Conservation (phyloP, 2,888 invertebrate species). For the Acanthacorydalis orientalis region DNA sequence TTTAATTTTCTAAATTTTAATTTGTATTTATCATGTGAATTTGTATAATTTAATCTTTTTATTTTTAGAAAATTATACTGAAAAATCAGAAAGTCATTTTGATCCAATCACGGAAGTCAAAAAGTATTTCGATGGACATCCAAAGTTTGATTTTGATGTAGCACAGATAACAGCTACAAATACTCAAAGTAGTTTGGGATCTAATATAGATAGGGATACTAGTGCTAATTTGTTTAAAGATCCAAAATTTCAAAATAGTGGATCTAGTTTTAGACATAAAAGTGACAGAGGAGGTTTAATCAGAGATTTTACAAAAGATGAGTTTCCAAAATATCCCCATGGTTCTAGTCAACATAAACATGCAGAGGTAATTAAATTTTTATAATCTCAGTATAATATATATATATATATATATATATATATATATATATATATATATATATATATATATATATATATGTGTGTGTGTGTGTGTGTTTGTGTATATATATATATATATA, state of each 20-base stretch:
- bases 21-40: background rate
- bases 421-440: no score
- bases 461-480: background rate
- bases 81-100: slow-evolving; percentile 20
- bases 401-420: background rate
- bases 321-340: slow-evolving; percentile 5
- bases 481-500: background rate
- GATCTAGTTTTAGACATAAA: slow-evolving; percentile 22
- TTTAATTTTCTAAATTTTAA: no score
- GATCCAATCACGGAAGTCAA: slow-evolving; percentile 19
- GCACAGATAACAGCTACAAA: slow-evolving; percentile 4
- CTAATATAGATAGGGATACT: background rate
- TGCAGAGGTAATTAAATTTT: background rate
- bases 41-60: background rate
- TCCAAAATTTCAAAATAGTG: slow-evolving; percentile 12
- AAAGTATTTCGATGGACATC: slow-evolving; percentile 20
- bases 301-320: slow-evolving; percentile 15
- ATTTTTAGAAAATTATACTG: slow-evolving; percentile 16
- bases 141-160: slow-evolving; percentile 12
- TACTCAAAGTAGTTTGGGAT: slow-evolving; percentile 9
- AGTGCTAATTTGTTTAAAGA: slow-evolving; percentile 5
- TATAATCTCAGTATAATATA: background rate
- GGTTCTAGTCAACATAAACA: slow-evolving; percentile 3
- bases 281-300: slow-evolving; percentile 17
- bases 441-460: background rate